These are phyloP conservation scores for Drosophila subobscura DNA, from an alignment of 1,140 invertebrate species.

Conservation along the genomic window DNA sequence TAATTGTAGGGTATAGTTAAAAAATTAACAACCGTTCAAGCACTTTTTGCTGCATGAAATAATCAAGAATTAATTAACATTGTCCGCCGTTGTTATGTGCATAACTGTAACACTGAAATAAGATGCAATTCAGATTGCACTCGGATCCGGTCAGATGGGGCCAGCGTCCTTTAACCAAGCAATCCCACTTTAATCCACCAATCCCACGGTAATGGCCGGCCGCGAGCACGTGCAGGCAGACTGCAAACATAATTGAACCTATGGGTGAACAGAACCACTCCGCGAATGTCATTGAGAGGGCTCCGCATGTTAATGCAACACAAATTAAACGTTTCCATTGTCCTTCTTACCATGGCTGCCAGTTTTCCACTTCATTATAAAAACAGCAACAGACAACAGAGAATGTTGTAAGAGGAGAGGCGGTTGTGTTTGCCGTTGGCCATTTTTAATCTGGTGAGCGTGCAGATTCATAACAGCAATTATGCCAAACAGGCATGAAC, in stretches of 20 bases:
- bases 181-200: constrained; percentile 42
- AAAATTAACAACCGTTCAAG: neutral
- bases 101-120: constrained; percentile 8
- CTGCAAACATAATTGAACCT: constrained; percentile 41
- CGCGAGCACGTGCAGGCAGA: constrained; percentile 30
- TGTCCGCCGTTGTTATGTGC: constrained; percentile 26
- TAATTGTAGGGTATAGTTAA: no score
- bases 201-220: constrained; percentile 41
- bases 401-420: constrained; percentile 6
- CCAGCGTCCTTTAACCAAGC: constrained; percentile 6
- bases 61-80: constrained; percentile 57
- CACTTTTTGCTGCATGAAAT: constrained; percentile 45
- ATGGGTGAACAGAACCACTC: constrained; percentile 32
- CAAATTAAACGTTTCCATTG: constrained; percentile 37
- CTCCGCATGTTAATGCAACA: constrained; percentile 44
- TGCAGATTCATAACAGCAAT: constrained; percentile 50
- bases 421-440: constrained; percentile 13
- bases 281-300: constrained; percentile 2
- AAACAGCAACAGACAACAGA: constrained; percentile 16
- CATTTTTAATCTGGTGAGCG: constrained; percentile 31
- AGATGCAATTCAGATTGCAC: neutral
- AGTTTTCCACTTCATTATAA: constrained; percentile 54
- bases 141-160: neutral
- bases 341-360: constrained; percentile 7
- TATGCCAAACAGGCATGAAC: constrained; percentile 44